A percentile compares a stretch with the other conserved stretches of the same genome.
Evolutionary conservation across 1,140 invertebrate genomes (phyloP).

Genomic region (Caenorhabditis remanei): DNA sequence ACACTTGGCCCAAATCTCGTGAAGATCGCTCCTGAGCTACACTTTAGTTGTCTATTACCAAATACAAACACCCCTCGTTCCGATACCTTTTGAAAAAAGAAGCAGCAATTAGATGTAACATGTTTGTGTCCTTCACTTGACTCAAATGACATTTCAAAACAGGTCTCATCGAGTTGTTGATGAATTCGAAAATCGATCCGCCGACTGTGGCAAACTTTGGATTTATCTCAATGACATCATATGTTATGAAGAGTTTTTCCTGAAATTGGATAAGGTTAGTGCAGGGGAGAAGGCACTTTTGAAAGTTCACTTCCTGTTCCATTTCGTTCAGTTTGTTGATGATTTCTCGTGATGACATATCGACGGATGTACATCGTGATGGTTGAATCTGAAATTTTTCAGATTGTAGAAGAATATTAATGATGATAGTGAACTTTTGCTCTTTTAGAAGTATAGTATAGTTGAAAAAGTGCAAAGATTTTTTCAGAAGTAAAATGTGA

Average conservation of each 20-base stretch:
- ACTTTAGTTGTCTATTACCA: background rate
- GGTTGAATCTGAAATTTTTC: background rate
- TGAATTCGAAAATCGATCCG: conserved; percentile 46
- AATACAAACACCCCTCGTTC: background rate
- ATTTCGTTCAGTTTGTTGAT: conserved; percentile 50
- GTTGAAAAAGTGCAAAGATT: too few species aligned
- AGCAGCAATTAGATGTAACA: conserved; percentile 29
- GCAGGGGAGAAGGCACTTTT: background rate
- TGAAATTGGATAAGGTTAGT: background rate
- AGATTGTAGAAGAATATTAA: background rate
- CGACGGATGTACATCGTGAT: conserved; percentile 33
- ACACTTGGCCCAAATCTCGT: conserved; percentile 44
- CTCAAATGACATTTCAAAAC: conserved; percentile 33
- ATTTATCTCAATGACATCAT: conserved; percentile 53
- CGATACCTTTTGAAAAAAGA: conserved; percentile 56
- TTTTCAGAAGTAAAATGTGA: too few species aligned
- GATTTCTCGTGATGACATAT: conserved; percentile 42
- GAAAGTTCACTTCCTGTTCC: conserved; percentile 46
- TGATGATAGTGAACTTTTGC: too few species aligned
- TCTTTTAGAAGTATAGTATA: too few species aligned
- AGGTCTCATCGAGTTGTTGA: conserved; percentile 32
- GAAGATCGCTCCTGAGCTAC: conserved; percentile 45
- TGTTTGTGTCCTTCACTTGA: conserved; percentile 36
- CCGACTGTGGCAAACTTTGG: conserved; percentile 41
- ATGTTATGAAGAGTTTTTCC: conserved; percentile 59